These are phyloP conservation scores for Pseudorhiza aurosa DNA, from an alignment of 30 jellyfish, hydroid and myxozoan genomes.

Conservation along the genomic window DNA sequence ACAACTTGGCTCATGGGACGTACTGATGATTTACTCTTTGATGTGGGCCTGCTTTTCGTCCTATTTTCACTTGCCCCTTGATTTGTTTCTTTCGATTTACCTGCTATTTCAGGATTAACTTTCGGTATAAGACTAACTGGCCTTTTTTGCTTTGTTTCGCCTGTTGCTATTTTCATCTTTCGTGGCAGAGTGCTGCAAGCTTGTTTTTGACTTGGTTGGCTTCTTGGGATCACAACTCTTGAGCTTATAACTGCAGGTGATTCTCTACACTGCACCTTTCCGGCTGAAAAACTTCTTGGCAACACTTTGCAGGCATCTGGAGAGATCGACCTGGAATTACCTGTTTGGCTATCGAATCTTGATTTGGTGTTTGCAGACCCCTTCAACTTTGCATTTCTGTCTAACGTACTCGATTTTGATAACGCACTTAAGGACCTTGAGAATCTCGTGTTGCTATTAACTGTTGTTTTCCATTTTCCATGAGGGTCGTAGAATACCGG, in stretches of 20 bases:
- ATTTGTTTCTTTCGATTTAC: background rate
- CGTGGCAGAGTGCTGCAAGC: slow-evolving; percentile 46
- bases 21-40: background rate
- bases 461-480: slow-evolving; percentile 24
- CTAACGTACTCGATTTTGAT: background rate
- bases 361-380: background rate
- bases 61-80: background rate
- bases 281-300: slow-evolving; percentile 22
- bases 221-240: background rate
- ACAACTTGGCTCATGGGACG: slow-evolving; percentile 19
- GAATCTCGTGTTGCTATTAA: background rate
- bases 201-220: background rate
- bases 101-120: background rate
- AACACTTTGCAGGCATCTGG: background rate
- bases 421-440: background rate
- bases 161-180: background rate
- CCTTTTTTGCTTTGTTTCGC: background rate
- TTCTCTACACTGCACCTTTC: background rate
- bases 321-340: background rate
- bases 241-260: background rate
- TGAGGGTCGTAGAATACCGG: slow-evolving; percentile 45
- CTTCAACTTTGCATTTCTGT: background rate
- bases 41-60: background rate
- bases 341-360: background rate
- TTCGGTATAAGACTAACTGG: slow-evolving; percentile 10